Evolutionary conservation across 2,888 invertebrate genomes (phyloP), one percentile per base, ranked within the genome.

Genomic region (Cheilosia variabilis): DNA sequence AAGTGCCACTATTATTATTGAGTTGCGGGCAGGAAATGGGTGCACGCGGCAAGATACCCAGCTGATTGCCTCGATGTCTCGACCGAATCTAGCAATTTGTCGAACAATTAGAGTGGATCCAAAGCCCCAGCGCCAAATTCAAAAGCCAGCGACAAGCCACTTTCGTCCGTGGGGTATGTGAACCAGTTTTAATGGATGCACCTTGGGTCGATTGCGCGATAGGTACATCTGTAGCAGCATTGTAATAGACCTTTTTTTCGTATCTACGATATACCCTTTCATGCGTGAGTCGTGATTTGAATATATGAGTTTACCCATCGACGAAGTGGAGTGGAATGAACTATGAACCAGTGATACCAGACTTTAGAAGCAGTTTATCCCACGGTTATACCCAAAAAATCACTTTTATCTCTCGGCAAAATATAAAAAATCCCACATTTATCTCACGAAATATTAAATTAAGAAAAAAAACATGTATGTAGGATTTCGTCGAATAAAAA

Each of bases 81-180:
- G 58, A 34, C 15, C 22, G 27, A 65, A 62, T 27, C 66, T 31
- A 55, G 62, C 17, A 72, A 47, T 62, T 62, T 45, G 60, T 15
- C 55, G 10, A 57, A 73, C 72, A 83, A 78, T 78, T 73, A 83
- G 78, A 83, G 72, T 83, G 68, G 17, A 83, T 83, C 63, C 65
- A 55, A 58, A 60, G 45, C 22, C 31, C 1, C 9, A 15, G 37
- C 10, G n/a, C 24, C 13, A 47, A 47, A 37, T 13, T 47, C 9
- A 22, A 24, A 52, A 52, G 19, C 1, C 19, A 47, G 19, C 22
- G 10, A 15, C 13, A 43, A 55, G 19, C 19, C 22, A 17, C 55
- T 41, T 41, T 58, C 22, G 10, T 43, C 31, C 34, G 57, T 31
- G 77, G 71, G 47, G 82, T 77, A 65, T 65, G 50, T 27, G 65